phyloP scores from a whole-genome alignment of 2,113 vertebrate genomes.

The Ovibos moschatus region DNA sequence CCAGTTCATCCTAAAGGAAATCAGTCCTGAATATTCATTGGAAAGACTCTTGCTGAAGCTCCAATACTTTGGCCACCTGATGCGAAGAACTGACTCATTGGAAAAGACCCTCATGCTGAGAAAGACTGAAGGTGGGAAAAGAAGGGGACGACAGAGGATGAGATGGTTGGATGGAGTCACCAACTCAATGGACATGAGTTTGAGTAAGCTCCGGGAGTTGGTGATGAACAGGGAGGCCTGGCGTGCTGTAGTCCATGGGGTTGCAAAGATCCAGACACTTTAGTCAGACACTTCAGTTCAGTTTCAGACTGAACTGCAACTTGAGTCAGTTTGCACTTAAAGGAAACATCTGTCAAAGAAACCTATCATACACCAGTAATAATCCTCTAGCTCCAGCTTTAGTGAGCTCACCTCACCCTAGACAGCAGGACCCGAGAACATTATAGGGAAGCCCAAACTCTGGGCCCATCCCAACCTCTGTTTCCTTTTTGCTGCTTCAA shows the following conservation, averaged over 20 bases:
- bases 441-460: neutral
- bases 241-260: neutral
- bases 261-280: accelerated
- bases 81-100: neutral
- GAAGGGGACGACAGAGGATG: neutral
- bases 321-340: neutral
- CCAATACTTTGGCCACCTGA: neutral
- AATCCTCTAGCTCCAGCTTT: neutral
- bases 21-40: neutral
- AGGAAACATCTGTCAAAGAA: neutral
- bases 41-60: neutral
- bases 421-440: neutral
- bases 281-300: too few relatives aligned
- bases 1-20: neutral
- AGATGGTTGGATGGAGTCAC: neutral
- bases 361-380: neutral
- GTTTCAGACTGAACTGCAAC: neutral
- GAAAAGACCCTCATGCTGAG: neutral
- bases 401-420: neutral
- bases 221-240: neutral
- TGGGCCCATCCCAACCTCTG: neutral
- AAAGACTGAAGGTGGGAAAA: neutral
- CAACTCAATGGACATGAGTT: neutral
- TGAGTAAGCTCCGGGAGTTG: neutral
- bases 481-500: neutral